phyloP scores from a whole-genome alignment of 2,888 invertebrate species.

The Sphaerophoria rueppellii region DNA sequence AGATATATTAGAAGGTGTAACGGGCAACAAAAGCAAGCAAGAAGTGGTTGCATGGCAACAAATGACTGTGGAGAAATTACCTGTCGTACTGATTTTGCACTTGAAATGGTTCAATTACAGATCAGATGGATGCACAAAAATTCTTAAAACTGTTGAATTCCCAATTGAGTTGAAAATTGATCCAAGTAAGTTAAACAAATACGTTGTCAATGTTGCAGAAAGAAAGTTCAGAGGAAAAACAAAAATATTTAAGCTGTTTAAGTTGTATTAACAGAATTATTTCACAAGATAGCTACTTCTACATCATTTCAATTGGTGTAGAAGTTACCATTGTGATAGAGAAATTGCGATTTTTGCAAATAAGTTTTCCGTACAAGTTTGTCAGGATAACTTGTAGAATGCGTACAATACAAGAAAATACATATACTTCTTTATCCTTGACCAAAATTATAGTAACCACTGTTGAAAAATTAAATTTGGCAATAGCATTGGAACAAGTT shows the following conservation, averaged over 20 bases:
- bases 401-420: not conserved
- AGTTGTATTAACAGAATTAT: too few species aligned
- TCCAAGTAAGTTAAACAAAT: constrained; percentile 86
- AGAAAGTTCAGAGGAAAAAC: too few species aligned
- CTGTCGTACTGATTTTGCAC: constrained; percentile 94
- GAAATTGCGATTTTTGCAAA: not conserved
- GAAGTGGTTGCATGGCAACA: constrained; percentile 95
- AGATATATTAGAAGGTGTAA: constrained; percentile 93
- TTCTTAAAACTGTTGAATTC: constrained; percentile 95
- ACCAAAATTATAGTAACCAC: too few species aligned
- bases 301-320: constrained; percentile 2
- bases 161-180: constrained; percentile 95
- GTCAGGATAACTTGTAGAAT: constrained; percentile 6
- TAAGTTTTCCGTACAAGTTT: not conserved
- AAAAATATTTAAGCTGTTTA: too few species aligned
- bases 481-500: too few species aligned
- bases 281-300: constrained; percentile 10
- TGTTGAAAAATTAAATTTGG: too few species aligned
- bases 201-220: too few species aligned
- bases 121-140: constrained; percentile 94
- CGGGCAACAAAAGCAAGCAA: constrained; percentile 90
- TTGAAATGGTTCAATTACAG: constrained; percentile 97
- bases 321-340: constrained; percentile 2
- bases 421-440: too few species aligned
- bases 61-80: constrained; percentile 93